A percentile compares a stretch with the other conserved stretches of the same genome.
phyloP scores from a whole-genome alignment of 2,113 vertebrate genomes.

The Cettia cetti region DNA sequence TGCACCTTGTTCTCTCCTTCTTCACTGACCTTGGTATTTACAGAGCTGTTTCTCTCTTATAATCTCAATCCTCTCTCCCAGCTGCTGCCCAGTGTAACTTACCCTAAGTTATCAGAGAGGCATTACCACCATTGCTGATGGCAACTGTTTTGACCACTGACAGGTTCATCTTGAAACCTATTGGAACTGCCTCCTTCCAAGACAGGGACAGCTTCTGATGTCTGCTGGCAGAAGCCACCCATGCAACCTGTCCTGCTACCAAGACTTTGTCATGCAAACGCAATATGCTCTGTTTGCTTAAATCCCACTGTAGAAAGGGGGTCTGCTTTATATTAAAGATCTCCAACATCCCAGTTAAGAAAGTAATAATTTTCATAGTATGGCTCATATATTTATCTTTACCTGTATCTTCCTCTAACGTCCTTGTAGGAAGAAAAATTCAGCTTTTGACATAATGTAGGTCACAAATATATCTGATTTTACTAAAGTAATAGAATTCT shows the following conservation, averaged over 20 bases:
- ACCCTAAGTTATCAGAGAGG: background rate
- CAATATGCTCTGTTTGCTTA: background rate
- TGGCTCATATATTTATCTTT: background rate
- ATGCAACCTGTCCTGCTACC: background rate
- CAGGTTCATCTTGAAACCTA: rapidly evolving
- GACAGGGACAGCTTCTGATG: background rate
- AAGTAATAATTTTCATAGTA: background rate
- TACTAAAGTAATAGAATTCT: background rate
- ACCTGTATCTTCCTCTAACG: background rate
- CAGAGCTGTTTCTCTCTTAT: background rate
- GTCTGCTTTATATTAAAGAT: background rate
- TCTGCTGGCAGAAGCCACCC: background rate
- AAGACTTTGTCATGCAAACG: background rate
- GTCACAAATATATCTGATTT: background rate
- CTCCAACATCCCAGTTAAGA: background rate
- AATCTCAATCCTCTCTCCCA: background rate
- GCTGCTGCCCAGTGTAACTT: background rate
- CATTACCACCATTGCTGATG: rapidly evolving
- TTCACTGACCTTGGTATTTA: background rate
- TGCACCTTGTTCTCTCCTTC: background rate
- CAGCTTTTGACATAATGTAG: background rate
- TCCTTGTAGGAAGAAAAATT: background rate
- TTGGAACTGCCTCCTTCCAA: background rate
- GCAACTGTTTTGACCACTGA: background rate
- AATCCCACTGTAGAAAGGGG: background rate